phyloP scores from a whole-genome alignment of 2,113 vertebrate genomes.

The Pithys albifrons region DNA sequence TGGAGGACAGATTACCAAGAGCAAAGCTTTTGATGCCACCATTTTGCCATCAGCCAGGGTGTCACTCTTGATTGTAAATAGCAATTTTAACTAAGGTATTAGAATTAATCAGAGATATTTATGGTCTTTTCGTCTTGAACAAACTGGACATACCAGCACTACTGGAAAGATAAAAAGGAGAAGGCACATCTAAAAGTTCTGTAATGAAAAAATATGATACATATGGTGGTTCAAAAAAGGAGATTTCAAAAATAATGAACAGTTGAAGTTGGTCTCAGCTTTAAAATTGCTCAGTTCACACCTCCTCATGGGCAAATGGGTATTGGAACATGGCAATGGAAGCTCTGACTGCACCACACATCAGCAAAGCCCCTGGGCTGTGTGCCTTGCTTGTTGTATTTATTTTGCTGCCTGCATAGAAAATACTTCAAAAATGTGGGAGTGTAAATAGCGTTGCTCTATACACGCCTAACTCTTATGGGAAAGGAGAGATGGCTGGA shows the following conservation, averaged over 20 bases:
- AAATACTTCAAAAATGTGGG: not conserved
- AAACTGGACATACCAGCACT: not conserved
- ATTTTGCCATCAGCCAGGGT: not conserved
- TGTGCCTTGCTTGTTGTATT: not conserved
- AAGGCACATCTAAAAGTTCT: not conserved
- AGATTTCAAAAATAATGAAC: not conserved
- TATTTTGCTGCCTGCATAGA: not conserved
- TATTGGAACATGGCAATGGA: not conserved
- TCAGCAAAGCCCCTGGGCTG: not conserved
- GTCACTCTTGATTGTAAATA: not conserved
- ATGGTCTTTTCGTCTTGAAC: not conserved
- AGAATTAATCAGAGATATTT: not conserved
- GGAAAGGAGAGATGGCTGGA: not conserved
- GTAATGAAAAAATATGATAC: not conserved
- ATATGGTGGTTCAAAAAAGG: not conserved
- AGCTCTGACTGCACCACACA: not conserved
- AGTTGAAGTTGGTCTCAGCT: not conserved
- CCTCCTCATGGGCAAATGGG: not conserved
- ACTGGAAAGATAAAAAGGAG: not conserved
- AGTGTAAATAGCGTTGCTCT: not conserved
- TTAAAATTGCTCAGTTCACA: not conserved
- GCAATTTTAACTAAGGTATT: not conserved
- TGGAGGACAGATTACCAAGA: not conserved
- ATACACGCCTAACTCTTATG: rapidly evolving
- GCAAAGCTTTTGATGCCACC: not conserved